Conservation (phyloP, 1,140 invertebrate species). For the Cyclargus thomasi region DNA sequence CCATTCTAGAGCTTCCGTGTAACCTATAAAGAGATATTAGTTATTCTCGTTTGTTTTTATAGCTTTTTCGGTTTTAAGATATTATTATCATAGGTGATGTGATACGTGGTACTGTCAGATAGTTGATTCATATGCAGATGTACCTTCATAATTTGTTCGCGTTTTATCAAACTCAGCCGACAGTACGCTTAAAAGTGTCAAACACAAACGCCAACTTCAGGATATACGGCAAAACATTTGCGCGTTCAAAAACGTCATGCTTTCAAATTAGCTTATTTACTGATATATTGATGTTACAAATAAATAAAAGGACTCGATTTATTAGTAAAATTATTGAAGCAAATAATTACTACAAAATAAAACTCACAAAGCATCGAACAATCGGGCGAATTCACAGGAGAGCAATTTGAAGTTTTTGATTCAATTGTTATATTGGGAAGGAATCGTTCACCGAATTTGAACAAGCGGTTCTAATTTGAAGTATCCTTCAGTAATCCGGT, state of each 20-base stretch:
- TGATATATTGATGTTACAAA: not conserved
- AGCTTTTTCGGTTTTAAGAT: no score
- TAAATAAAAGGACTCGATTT: not conserved
- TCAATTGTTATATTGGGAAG: not conserved
- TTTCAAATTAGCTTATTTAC: not conserved
- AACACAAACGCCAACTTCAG: not conserved
- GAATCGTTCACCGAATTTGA: not conserved
- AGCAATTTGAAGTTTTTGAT: conserved; percentile 1
- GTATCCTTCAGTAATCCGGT: not conserved
- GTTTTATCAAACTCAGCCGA: no score
- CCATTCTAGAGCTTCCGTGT: conserved; percentile 61
- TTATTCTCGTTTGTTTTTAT: not conserved
- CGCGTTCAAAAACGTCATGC: not conserved
- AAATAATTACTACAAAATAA: not conserved
- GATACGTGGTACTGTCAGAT: not conserved
- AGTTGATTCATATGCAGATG: no score
- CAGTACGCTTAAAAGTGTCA: not conserved
- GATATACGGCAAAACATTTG: not conserved
- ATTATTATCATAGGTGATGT: conserved; percentile 38
- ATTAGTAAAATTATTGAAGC: not conserved
- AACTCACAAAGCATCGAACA: not conserved
- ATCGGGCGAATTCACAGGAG: not conserved
- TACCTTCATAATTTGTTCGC: no score
- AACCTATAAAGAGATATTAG: conserved; percentile 28
- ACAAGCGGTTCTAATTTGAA: not conserved